Base-by-base conservation (phyloP, 2,888 invertebrate genomes). In the Cataglyphis cursor region DNA sequence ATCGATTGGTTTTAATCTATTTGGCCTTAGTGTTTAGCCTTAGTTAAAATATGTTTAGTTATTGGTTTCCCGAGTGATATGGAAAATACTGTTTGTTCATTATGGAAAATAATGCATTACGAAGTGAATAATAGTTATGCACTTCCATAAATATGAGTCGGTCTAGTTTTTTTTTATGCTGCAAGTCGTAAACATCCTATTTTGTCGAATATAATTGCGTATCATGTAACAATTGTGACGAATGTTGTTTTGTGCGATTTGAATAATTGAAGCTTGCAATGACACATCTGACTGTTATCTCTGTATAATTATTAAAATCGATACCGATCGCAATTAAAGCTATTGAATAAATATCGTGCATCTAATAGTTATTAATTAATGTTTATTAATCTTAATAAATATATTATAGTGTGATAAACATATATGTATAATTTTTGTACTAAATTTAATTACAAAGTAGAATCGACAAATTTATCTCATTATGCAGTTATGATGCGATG, bases 1-100 rank as follows among this genome's bases (percentile, higher is more conserved):
- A 78, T 59, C 70, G 44, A 70, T 78, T 78, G 21, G 2, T 72
- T 72, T 78, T 12, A 8, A 78, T 70, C 21, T 68, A 59, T 44
- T 44, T 18, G 18, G 21, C 41, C 21, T 57, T 4, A 18, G 18
- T 44, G 21, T 21, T 31, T 31, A 31, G 6, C 31, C 6, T 35
- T 35, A 31, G 6, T 31, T 31, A 38, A 68, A 78, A 68, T 76
- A 57, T 68, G 18, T 28, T 31, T 31, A 10, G 48, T 21, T 31
- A 5, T 0, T 35, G 10, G 57, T 78, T 68, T 54, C 15, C 21
- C 41, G 12, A 28, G 4, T 8, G 10, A 54, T 48, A 76, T 59
- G 31, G 21, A 59, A 68, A 78, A 54, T n/a, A 31, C 28, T 21
- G 31, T 31, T 68, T 41, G 31, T 21, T 0, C 15, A 9, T 3